phyloP scores from a whole-genome alignment of 1,140 invertebrate genomes.

The Tetraneura akinire region DNA sequence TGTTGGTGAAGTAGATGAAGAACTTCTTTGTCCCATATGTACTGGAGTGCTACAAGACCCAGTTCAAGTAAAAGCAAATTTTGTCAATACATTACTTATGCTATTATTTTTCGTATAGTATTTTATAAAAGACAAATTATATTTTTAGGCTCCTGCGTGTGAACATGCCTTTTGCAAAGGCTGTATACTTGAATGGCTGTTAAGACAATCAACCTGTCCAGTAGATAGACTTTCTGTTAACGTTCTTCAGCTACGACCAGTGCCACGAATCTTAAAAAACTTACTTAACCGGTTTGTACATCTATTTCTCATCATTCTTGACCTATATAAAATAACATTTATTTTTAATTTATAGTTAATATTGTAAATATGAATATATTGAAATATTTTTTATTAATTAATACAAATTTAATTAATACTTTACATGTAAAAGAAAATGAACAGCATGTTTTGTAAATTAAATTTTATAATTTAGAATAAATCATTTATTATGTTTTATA shows the following conservation, averaged over 20 bases:
- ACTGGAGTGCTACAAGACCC: slow-evolving; percentile 88
- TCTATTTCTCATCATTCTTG: neutral
- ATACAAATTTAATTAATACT: no score
- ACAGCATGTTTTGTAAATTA: no score
- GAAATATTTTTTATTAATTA: no score
- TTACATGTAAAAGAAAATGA: no score
- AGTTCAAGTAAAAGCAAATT: slow-evolving; percentile 69
- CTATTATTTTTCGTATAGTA: no score
- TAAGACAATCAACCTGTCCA: slow-evolving; percentile 88
- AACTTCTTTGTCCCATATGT: slow-evolving; percentile 89
- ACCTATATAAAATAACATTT: neutral
- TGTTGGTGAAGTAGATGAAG: slow-evolving; percentile 88
- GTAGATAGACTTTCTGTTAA: slow-evolving; percentile 88
- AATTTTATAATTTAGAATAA: no score
- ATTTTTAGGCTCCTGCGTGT: slow-evolving; percentile 81
- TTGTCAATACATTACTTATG: neutral
- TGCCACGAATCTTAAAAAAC: slow-evolving; percentile 89
- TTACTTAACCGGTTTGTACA: slow-evolving; percentile 73
- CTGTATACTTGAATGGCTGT: slow-evolving; percentile 94
- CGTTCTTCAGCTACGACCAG: slow-evolving; percentile 80
- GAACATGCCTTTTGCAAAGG: slow-evolving; percentile 93
- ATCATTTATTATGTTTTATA: slow-evolving; percentile 43
- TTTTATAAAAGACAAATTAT: slow-evolving; percentile 54
- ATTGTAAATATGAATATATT: no score
- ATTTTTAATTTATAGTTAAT: no score